Evolutionary conservation across 1,140 invertebrate genomes (phyloP), one percentile per base, ranked within the genome.

Genomic region (Steinernema khuongi): DNA sequence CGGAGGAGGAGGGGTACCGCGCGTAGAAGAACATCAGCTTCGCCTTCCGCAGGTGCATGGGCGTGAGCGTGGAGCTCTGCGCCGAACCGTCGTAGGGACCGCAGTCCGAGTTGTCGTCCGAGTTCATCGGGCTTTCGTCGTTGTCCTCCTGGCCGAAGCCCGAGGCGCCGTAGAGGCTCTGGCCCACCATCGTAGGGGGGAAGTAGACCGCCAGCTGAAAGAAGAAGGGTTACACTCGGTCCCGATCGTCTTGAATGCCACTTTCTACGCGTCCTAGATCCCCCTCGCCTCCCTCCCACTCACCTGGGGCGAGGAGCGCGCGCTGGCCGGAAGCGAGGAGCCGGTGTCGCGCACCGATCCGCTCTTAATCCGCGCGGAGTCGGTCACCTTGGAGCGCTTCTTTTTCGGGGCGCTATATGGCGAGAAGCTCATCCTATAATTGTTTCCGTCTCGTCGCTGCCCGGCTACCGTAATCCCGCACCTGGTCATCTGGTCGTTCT

Each of bases 1-100:
- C 92, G 81, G 94, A 91, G 60, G 96, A 98, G 87, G 93, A 96
- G 43, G 96, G 96, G 88, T 99, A 99, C 81, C 96, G 90, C 78
- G 96, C 94, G 92, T 94, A 99, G 91, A 99, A 99, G 91, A 99
- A 99, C 97, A 99, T 99, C 88, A 99, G 90, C 89, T 99, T 99
- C 67, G 97, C 97, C 88, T 99, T 99, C 84, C 96, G 90, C 85
- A 99, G 91, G 89, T 99, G 97, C 93, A 99, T 97, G 82, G 97
- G 96, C 77, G 96, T 99, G 87, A 99, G 89, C 26, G 71, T 80
- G 1, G 77, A 70, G 68, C 80, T 82, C 26, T 32, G 29, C 31
- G 33, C 32, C 68, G 67, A 72, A 30, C 71, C 75, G 32, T 79
- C 80, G 43, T 72, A 82, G 17, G 71, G 68, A 14, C 76, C 76